Conservation (phyloP, 2,113 vertebrate species). For the Pygoscelis antarcticus region DNA sequence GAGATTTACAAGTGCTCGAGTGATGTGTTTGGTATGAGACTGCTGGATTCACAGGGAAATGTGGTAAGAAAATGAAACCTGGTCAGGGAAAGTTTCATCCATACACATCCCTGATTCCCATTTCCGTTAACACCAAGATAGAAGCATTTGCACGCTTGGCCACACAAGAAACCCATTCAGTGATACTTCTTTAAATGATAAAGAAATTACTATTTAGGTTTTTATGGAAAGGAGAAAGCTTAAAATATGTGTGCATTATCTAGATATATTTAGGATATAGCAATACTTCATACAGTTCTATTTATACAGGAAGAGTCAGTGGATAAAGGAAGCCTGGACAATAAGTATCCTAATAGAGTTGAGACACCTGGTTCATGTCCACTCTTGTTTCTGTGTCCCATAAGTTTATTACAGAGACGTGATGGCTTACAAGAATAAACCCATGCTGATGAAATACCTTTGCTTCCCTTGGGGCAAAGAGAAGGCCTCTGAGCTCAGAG, state of each 20-base stretch:
- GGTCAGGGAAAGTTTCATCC: neutral
- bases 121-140: neutral
- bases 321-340: neutral
- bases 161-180: neutral
- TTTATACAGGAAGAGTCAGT: neutral
- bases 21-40: neutral
- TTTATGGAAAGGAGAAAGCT: neutral
- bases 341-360: neutral
- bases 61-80: neutral
- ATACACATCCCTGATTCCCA: fast-evolving
- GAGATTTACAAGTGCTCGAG: neutral
- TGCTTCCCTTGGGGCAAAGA: neutral
- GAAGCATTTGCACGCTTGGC: neutral
- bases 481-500: neutral
- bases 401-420: neutral
- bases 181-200: neutral
- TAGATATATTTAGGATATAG: neutral
- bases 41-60: neutral
- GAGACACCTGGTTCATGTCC: neutral
- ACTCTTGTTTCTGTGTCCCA: neutral
- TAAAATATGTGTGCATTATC: neutral
- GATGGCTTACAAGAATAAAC: neutral
- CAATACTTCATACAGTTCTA: neutral
- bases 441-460: neutral
- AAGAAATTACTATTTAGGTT: neutral